These are phyloP conservation scores for Scotopteryx bipunctaria DNA, from an alignment of 2,888 invertebrate species.

Conservation along the genomic window DNA sequence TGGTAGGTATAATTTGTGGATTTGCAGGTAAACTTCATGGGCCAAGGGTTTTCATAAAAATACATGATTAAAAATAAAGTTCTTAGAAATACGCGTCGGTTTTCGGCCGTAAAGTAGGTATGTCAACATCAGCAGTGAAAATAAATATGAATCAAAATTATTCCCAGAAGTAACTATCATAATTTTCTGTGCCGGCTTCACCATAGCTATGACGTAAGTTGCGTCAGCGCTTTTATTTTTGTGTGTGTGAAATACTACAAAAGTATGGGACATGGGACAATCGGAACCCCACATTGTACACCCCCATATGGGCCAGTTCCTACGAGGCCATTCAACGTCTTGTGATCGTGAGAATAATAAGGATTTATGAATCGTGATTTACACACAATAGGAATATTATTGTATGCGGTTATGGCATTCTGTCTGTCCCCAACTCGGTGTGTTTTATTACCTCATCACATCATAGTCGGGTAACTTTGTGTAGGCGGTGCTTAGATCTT, in stretches of 20 bases:
- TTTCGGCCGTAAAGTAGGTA: too few species aligned
- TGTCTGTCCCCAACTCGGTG: slow-evolving; percentile 9
- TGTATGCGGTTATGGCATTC: slow-evolving; percentile 21
- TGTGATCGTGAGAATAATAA: slow-evolving; percentile 49
- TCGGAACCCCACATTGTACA: slow-evolving; percentile 57
- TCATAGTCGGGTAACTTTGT: slow-evolving; percentile 7
- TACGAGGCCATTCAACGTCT: slow-evolving; percentile 58
- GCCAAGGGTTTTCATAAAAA: too few species aligned
- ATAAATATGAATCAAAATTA: slow-evolving; percentile 19
- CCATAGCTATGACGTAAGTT: slow-evolving; percentile 32
- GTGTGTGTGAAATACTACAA: slow-evolving; percentile 59
- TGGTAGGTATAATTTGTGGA: too few species aligned
- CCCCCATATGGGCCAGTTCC: slow-evolving; percentile 63
- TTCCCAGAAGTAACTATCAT: slow-evolving; percentile 18
- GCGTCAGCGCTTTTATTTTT: slow-evolving; percentile 46
- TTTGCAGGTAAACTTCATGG: too few species aligned
- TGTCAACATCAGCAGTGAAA: neutral
- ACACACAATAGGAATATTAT: slow-evolving; percentile 35
- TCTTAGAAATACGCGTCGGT: too few species aligned
- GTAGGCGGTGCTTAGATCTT: neutral
- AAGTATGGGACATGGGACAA: slow-evolving; percentile 65
- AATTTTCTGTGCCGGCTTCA: too few species aligned
- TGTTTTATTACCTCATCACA: slow-evolving; percentile 21
- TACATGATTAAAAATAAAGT: too few species aligned
- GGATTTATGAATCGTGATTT: slow-evolving; percentile 46